Evolutionary conservation across 2,888 invertebrate genomes (phyloP).

Genomic region (Clepsis dumicolana): DNA sequence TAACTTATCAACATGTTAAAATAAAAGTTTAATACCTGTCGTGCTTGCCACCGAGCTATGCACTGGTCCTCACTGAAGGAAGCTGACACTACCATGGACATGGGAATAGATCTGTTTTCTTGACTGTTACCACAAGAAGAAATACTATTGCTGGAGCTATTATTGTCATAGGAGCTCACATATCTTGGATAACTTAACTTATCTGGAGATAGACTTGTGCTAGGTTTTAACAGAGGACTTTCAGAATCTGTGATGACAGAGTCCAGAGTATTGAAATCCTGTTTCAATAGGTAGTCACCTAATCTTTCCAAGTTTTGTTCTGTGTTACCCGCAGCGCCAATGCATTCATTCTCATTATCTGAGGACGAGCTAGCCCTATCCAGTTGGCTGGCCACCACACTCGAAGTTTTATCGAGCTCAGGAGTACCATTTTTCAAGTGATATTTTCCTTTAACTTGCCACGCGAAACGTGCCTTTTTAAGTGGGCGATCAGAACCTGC

Average conservation of each 20-base stretch:
- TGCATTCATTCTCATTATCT: conserved; percentile 55
- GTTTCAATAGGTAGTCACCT: conserved; percentile 73
- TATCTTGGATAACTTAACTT: conserved; percentile 68
- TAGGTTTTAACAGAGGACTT: conserved; percentile 59
- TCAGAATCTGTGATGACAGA: conserved; percentile 64
- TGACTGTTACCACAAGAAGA: conserved; percentile 50
- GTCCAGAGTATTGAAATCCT: conserved; percentile 70
- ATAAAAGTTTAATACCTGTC: conserved; percentile 79
- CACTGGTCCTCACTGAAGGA: conserved; percentile 71
- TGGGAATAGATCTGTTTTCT: conserved; percentile 52
- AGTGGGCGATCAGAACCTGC: conserved; percentile 85
- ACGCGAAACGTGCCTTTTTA: conserved; percentile 88
- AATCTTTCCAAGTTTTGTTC: conserved; percentile 74
- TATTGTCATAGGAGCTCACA: conserved; percentile 62
- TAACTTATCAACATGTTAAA: too few relatives aligned
- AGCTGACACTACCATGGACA: conserved; percentile 61
- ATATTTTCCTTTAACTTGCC: conserved; percentile 89
- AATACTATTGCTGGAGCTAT: conserved; percentile 46
- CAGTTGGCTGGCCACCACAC: conserved; percentile 48
- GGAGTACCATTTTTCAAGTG: conserved; percentile 82
- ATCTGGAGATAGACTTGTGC: conserved; percentile 59
- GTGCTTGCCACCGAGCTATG: conserved; percentile 87
- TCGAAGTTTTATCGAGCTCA: conserved; percentile 51
- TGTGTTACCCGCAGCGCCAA: conserved; percentile 59
- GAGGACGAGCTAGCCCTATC: conserved; percentile 56